Evolutionary conservation across 2,113 vertebrate genomes (phyloP).

Genomic region (Micronycteris hirsuta): DNA sequence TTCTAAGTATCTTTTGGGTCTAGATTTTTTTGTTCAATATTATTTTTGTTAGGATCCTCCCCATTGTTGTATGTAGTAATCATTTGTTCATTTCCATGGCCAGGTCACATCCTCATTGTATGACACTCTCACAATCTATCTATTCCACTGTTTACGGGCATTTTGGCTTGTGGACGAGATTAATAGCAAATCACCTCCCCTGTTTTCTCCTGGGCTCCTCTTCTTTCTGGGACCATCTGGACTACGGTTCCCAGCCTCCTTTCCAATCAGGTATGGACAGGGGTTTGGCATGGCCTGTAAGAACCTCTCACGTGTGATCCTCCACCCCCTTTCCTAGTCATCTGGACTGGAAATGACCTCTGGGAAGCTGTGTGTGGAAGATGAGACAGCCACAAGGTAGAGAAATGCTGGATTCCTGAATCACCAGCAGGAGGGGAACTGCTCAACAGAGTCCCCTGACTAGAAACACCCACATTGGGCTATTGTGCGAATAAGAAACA

Average conservation of each 20-base stretch:
- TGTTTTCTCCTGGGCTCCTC: not conserved
- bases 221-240: not conserved
- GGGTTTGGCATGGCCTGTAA: not conserved
- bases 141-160: not conserved
- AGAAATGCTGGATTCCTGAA: not conserved
- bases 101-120: not conserved
- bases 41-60: not conserved
- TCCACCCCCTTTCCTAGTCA: not conserved
- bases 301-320: not conserved
- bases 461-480: not conserved
- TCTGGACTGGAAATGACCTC: not conserved
- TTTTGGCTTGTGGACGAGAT: not conserved
- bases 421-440: not conserved
- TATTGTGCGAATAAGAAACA: not conserved
- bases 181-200: not conserved
- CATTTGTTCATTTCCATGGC: not conserved
- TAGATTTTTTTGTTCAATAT: not conserved
- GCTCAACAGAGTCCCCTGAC: not conserved
- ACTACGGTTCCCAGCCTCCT: not conserved
- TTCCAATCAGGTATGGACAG: not conserved
- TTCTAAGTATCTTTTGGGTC: not conserved
- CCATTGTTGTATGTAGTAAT: not conserved
- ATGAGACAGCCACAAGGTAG: not conserved
- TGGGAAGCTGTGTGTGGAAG: not conserved
- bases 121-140: not conserved